Conservation (phyloP, 2,113 vertebrate genomes). For the Anarrhichthys ocellatus region DNA sequence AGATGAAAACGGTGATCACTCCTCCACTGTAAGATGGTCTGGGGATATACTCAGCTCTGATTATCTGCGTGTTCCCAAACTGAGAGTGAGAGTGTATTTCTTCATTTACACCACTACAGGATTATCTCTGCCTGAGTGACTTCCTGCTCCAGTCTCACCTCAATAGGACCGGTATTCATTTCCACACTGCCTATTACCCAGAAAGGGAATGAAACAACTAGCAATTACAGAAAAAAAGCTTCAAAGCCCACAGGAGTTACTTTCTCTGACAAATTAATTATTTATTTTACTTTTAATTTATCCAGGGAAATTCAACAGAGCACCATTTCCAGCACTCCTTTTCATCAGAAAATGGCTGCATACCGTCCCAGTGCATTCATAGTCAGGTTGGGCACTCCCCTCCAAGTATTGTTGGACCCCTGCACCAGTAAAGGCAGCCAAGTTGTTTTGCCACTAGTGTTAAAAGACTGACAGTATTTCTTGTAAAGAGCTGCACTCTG, state of each 20-base stretch:
- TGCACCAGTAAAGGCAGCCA: neutral
- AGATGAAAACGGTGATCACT: slow-evolving; percentile 43
- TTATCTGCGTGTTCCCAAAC: slow-evolving; percentile 28
- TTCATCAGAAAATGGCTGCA: neutral
- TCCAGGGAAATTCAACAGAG: neutral
- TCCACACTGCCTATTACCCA: slow-evolving; percentile 48
- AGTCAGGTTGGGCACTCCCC: neutral
- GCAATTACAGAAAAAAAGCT: slow-evolving; percentile 58
- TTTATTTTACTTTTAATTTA: slow-evolving; percentile 26
- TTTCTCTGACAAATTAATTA: slow-evolving; percentile 11
- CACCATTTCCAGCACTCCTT: neutral
- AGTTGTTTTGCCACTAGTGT: neutral
- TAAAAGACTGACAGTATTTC: neutral
- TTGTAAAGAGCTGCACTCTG: neutral
- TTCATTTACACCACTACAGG: slow-evolving; percentile 31
- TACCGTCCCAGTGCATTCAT: neutral
- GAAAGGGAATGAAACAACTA: slow-evolving; percentile 46
- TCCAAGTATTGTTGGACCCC: too few species aligned
- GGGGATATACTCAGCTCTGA: slow-evolving; percentile 37
- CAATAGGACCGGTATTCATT: slow-evolving; percentile 60
- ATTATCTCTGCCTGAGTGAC: slow-evolving; percentile 64
- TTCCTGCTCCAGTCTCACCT: slow-evolving; percentile 45
- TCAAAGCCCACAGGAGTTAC: slow-evolving; percentile 32
- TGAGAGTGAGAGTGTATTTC: slow-evolving; percentile 26
- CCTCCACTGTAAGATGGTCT: slow-evolving; percentile 16